Base-by-base conservation (phyloP, 2,888 invertebrate genomes). In the Cephus nigrinus region DNA sequence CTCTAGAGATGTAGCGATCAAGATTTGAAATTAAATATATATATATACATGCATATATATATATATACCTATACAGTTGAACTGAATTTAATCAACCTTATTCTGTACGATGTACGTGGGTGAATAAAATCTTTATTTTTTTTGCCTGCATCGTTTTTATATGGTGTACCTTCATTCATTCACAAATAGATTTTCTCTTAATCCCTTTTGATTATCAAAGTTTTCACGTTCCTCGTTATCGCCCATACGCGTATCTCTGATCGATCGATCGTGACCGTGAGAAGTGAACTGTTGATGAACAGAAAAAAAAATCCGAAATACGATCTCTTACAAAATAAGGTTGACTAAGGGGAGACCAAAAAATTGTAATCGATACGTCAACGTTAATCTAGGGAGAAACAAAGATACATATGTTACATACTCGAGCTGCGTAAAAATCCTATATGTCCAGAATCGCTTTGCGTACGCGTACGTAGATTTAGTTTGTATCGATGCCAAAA, bases 101-200 rank as follows among this genome's bases (percentile, higher is more conserved):
- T 89, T 89, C 88, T 89, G 89, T 89, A 89, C 85, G 85, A 87
- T 88, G 85, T 86, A 89, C 84, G 85, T 88, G 89, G 81, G 84
- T 86, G 83, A 89, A 89, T 89, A 89, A 89, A 89, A 82, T 88
- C 85, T 87, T 88, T 89, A 89, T 89, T 89, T 88, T 69, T 88
- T 89, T 88, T 87, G 86, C 86, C 87, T 88, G 88, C 86, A 89
- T 88, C 86, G 88, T 89, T 89, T 89, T 89, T 86, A 87, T 83
- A 83, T 85, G 80, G 75, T 86, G 76, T 85, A 85, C 86, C 85
- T 82, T 79, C 31, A 40, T 33, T 55, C 34, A 69, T 32, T 75
- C 71, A 12, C 35, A 40, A 40, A 69, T 71, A 2, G 71, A 5
- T 71, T 71, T 71, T 71, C 3, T 71, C n/a, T 71, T 12, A 31